Evolutionary conservation across 2,888 invertebrate species (phyloP).

Genomic region (Sympetrum striolatum): DNA sequence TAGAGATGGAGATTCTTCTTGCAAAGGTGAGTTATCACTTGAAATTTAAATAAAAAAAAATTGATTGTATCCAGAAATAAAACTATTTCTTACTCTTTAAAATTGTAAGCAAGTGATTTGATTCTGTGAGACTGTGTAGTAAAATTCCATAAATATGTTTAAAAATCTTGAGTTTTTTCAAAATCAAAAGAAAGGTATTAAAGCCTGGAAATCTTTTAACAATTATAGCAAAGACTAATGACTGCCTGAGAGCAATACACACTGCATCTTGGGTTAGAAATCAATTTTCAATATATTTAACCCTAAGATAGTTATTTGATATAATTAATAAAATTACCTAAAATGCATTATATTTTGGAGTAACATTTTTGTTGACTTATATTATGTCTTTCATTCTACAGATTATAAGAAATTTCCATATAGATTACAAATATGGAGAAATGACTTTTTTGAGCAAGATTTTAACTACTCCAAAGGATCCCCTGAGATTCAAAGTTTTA

Average conservation of each 20-base stretch:
- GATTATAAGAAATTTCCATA: slow-evolving; percentile 7
- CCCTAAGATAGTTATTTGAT: no score
- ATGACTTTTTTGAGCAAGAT: not conserved
- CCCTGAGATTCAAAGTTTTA: slow-evolving; percentile 9
- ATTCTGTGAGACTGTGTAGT: not conserved
- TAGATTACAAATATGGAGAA: slow-evolving; percentile 20
- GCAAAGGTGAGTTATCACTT: slow-evolving; percentile 68
- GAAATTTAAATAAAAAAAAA: not conserved
- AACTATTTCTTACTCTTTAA: no score
- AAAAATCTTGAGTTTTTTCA: no score
- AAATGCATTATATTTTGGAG: no score
- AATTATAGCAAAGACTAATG: no score
- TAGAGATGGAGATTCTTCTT: slow-evolving; percentile 87
- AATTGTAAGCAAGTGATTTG: not conserved
- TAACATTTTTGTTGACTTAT: no score
- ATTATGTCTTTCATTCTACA: not conserved
- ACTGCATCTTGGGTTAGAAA: no score
- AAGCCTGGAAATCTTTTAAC: no score
- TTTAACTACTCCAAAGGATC: slow-evolving; percentile 3
- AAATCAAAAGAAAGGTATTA: no score
- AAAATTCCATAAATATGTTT: not conserved
- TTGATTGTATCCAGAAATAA: not conserved
- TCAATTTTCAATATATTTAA: no score
- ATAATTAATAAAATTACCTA: no score
- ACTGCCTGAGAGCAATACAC: no score